A percentile compares a stretch with the other conserved stretches of the same genome.
Evolutionary conservation across 1,140 invertebrate species (phyloP).

Genomic region (Aphidius gifuensis): DNA sequence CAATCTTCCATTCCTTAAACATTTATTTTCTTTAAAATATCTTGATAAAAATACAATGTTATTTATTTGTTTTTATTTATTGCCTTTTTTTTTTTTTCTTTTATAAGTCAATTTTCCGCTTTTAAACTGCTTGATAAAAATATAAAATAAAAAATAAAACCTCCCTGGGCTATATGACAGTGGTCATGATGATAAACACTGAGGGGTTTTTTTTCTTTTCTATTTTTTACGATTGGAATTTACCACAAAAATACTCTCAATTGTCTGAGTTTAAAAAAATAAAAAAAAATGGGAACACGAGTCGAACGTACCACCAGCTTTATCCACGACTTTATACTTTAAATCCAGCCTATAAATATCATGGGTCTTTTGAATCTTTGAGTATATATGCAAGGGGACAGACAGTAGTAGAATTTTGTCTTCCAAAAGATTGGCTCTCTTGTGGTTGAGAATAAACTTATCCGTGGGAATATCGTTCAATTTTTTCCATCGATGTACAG

Average conservation of each 20-base stretch:
- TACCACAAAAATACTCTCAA: conserved; percentile 25
- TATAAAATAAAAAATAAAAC: too few relatives aligned
- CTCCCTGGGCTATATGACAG: too few relatives aligned
- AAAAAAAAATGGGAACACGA: conserved; percentile 32
- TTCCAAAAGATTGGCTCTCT: conserved; percentile 57
- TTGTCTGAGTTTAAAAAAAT: conserved; percentile 42
- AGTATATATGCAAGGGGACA: conserved; percentile 2
- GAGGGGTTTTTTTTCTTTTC: too few relatives aligned
- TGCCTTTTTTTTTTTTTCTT: too few relatives aligned
- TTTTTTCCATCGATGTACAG: conserved; percentile 52
- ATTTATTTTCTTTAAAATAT: too few relatives aligned
- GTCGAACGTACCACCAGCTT: conserved; percentile 11
- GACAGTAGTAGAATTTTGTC: conserved; percentile 38
- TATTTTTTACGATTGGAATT: conserved; percentile 31
- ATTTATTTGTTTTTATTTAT: too few relatives aligned
- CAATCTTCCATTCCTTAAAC: too few relatives aligned
- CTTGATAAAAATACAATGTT: too few relatives aligned
- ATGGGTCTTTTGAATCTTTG: conserved; percentile 50
- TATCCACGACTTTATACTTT: conserved; percentile 53
- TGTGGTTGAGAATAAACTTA: conserved; percentile 41
- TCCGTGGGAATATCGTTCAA: conserved; percentile 52
- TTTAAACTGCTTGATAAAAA: too few relatives aligned
- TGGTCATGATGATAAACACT: too few relatives aligned
- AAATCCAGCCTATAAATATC: conserved; percentile 57
- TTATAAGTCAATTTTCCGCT: too few relatives aligned